These are phyloP conservation scores for Drosophila diplacantha DNA, from an alignment of 2,888 invertebrate genomes.

Conservation along the genomic window DNA sequence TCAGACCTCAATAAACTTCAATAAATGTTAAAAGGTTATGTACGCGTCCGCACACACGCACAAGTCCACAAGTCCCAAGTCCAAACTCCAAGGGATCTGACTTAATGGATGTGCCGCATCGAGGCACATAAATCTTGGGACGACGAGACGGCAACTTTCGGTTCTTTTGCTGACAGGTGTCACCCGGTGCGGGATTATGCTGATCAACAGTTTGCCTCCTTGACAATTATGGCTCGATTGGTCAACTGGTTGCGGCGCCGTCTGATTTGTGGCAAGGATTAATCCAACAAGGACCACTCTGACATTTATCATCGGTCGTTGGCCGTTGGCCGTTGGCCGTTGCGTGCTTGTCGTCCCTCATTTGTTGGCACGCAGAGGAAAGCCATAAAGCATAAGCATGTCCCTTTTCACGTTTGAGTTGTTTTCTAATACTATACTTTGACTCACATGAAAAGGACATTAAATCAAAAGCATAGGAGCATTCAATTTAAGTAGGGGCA, in stretches of 20 bases:
- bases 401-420: slow-evolving; percentile 1
- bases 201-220: slow-evolving; percentile 67
- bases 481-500: neutral
- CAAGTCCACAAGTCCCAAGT: too few relatives aligned
- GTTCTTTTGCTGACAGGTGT: slow-evolving; percentile 57
- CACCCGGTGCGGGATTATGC: slow-evolving; percentile 36
- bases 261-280: slow-evolving; percentile 40
- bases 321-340: neutral
- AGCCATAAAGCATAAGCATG: neutral
- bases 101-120: slow-evolving; percentile 67
- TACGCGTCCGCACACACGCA: slow-evolving; percentile 37
- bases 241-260: slow-evolving; percentile 33
- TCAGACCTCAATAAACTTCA: slow-evolving; percentile 65
- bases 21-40: slow-evolving; percentile 71
- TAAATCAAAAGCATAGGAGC: neutral
- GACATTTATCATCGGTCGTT: slow-evolving; percentile 23
- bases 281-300: slow-evolving; percentile 18
- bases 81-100: slow-evolving; percentile 43
- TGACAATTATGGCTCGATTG: slow-evolving; percentile 59
- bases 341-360: neutral
- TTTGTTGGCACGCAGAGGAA: neutral
- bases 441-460: neutral
- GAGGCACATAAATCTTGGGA: slow-evolving; percentile 64
- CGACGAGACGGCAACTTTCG: slow-evolving; percentile 28
- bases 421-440: neutral